These are phyloP conservation scores for Corythucha ciliata DNA, from an alignment of 2,888 invertebrate species.

Conservation along the genomic window DNA sequence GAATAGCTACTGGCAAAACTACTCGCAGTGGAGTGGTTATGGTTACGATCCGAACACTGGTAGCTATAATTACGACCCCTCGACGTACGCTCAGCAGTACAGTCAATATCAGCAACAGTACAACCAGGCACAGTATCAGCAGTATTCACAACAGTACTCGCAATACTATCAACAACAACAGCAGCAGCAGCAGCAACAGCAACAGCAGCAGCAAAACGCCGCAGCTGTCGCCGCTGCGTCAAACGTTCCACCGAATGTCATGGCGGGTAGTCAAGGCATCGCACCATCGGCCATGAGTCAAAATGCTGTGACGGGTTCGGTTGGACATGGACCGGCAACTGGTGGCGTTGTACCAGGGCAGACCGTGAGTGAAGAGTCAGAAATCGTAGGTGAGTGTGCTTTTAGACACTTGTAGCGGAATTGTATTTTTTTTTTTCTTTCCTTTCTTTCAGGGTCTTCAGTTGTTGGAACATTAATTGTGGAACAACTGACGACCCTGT, in stretches of 20 bases:
- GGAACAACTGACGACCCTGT: too few species aligned
- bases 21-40: slow-evolving; percentile 66
- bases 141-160: slow-evolving; percentile 22
- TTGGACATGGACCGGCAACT: too few species aligned
- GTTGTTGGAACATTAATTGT: too few species aligned
- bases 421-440: too few species aligned
- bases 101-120: slow-evolving; percentile 19
- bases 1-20: slow-evolving; percentile 78
- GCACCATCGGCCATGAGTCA: too few species aligned
- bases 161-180: slow-evolving; percentile 18
- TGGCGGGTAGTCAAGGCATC: neutral
- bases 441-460: too few species aligned
- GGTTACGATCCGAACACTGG: slow-evolving; percentile 42
- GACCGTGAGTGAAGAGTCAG: too few species aligned
- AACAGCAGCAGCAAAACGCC: slow-evolving; percentile 7
- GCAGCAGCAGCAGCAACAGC: slow-evolving; percentile 11
- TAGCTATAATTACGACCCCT: slow-evolving; percentile 18
- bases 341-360: too few species aligned
- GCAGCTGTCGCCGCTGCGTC: neutral
- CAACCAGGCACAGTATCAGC: slow-evolving; percentile 11
- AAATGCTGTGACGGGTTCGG: too few species aligned
- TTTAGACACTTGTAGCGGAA: too few species aligned
- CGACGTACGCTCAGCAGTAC: slow-evolving; percentile 14
- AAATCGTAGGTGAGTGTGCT: too few species aligned
- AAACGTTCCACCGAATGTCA: neutral